Percentiles rank a stretch among this genome's conserved stretches.
Evolutionary conservation across 2,797 vertebrate species (phyloP).

Genomic region (Dromococcyx pavoninus): DNA sequence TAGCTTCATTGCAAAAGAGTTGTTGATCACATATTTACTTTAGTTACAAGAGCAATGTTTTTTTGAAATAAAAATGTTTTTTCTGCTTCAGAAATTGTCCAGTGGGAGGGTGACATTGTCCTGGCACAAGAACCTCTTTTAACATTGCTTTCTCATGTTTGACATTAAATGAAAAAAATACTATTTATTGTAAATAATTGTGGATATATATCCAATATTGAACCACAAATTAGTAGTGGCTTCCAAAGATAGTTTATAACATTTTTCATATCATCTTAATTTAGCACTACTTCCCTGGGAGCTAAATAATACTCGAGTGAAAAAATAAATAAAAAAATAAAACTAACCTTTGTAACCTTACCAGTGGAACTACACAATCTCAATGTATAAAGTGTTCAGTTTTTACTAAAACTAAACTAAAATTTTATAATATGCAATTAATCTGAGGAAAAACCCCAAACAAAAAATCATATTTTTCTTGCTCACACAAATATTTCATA

Average conservation of each 20-base stretch:
- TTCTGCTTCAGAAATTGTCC: not conserved
- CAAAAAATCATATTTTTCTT: not conserved
- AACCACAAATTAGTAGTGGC: not conserved
- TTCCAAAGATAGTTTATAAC: not conserved
- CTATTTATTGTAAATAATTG: not conserved
- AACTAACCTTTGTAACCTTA: not conserved
- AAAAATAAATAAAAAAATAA: not conserved
- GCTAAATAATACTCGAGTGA: not conserved
- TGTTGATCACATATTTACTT: not conserved
- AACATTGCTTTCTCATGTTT: not conserved
- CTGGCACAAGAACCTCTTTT: not conserved
- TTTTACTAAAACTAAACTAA: not conserved
- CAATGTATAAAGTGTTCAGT: not conserved
- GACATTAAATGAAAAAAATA: not conserved
- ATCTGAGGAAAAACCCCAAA: not conserved
- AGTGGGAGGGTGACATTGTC: not conserved
- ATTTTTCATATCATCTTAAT: not conserved
- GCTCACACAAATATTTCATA: not conserved
- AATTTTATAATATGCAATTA: not conserved
- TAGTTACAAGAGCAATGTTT: not conserved
- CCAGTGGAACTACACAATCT: rapidly evolving
- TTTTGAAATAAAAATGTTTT: not conserved
- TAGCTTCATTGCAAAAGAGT: not conserved
- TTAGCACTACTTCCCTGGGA: not conserved
- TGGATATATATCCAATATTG: not conserved